Conservation (phyloP, 2,113 vertebrate species). For the Prionailurus viverrinus region DNA sequence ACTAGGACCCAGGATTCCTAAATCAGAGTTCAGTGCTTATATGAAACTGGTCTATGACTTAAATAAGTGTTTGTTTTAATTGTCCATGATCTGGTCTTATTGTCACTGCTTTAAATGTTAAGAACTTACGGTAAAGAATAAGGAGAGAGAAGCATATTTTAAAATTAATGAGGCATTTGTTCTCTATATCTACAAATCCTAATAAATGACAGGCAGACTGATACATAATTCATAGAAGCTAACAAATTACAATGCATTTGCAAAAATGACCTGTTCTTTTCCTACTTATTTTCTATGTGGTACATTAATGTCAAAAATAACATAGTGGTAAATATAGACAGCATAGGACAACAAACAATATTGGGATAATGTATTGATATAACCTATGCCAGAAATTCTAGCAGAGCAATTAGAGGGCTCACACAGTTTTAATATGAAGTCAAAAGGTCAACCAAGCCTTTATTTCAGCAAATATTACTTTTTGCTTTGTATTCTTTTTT, state of each 20-base stretch:
- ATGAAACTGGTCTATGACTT: not conserved
- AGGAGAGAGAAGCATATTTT: not conserved
- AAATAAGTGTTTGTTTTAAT: constrained; percentile 11
- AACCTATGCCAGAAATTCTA: constrained; percentile 53
- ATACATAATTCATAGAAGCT: constrained; percentile 69
- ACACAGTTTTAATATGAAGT: not conserved
- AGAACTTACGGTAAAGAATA: constrained; percentile 29
- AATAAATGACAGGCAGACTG: constrained; percentile 32
- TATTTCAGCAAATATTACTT: constrained; percentile 60
- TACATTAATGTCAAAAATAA: constrained; percentile 70
- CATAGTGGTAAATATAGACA: constrained; percentile 29
- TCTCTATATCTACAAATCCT: constrained; percentile 57
- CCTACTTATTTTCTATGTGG: constrained; percentile 29
- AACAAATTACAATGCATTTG: constrained; percentile 69
- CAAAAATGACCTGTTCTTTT: constrained; percentile 69
- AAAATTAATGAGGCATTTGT: constrained; percentile 63
- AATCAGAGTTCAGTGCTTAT: not conserved
- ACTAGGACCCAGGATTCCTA: not conserved
- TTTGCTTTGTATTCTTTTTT: constrained; percentile 39
- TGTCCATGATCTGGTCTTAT: not conserved
- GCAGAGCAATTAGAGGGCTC: constrained; percentile 53
- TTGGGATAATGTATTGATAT: constrained; percentile 33
- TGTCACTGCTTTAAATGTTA: constrained; percentile 38
- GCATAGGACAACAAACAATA: constrained; percentile 1
- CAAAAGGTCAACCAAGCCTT: constrained; percentile 44